phyloP scores from a whole-genome alignment of 1,140 invertebrate genomes.

The Yoshiicerus persimilis region DNA sequence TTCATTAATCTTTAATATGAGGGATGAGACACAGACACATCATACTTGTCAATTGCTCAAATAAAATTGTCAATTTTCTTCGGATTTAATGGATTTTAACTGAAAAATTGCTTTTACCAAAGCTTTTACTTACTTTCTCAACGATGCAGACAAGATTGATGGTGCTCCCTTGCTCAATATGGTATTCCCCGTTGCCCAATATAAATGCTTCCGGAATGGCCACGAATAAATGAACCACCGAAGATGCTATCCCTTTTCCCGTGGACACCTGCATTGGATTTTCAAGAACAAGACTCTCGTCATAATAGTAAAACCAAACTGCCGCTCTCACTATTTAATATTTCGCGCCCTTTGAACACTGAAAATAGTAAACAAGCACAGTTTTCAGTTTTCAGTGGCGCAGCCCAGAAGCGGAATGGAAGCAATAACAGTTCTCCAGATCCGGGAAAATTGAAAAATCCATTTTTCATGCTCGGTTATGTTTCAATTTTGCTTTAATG shows the following conservation, averaged over 20 bases:
- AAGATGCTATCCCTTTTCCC: slow-evolving; percentile 49
- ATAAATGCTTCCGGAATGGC: slow-evolving; percentile 51
- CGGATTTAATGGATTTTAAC: not conserved
- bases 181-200: slow-evolving; percentile 50
- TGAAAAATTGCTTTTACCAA: slow-evolving; percentile 33
- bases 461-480: no score
- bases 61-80: slow-evolving; percentile 21
- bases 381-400: no score
- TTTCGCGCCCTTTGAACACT: no score
- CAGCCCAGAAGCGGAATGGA: no score
- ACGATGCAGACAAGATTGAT: slow-evolving; percentile 52
- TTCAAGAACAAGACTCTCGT: slow-evolving; percentile 26
- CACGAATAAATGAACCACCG: slow-evolving; percentile 50
- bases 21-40: not conserved
- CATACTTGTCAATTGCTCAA: slow-evolving; percentile 6
- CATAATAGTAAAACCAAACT: no score
- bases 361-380: no score
- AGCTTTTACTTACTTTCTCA: slow-evolving; percentile 48
- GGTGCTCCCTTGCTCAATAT: slow-evolving; percentile 52
- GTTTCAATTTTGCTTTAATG: no score
- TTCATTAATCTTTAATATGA: slow-evolving; percentile 8
- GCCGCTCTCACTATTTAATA: no score
- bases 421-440: no score
- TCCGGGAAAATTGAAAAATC: no score
- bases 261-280: slow-evolving; percentile 50